Percentiles rank a stretch among this genome's conserved stretches.
Conservation (phyloP, 2,797 vertebrate genomes). For the Aphelocoma californica region DNA sequence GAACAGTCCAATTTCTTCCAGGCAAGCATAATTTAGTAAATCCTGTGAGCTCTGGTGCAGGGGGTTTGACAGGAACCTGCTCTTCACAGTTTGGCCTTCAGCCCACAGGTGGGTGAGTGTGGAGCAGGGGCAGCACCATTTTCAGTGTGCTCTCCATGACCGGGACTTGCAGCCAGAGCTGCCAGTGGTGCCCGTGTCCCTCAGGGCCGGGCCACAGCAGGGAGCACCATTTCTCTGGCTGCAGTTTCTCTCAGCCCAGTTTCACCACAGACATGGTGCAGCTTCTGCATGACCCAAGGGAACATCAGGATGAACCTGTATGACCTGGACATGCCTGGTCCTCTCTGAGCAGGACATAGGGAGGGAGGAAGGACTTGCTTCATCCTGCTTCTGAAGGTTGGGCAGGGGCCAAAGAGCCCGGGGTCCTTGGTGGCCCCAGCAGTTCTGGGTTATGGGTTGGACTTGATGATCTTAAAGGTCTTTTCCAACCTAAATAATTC, state of each 20-base stretch:
- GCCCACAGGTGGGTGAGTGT: too few relatives aligned
- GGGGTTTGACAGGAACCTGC: not conserved
- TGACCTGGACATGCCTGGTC: rapidly evolving
- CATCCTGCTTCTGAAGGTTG: not conserved
- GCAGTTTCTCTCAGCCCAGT: not conserved
- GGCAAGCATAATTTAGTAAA: not conserved
- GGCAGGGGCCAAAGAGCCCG: not conserved
- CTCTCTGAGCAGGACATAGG: not conserved
- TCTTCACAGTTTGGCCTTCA: not conserved
- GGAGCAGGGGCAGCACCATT: not conserved
- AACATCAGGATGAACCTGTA: too few relatives aligned
- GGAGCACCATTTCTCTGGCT: not conserved
- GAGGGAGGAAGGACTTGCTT: not conserved
- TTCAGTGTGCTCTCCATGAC: not conserved
- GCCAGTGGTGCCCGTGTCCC: not conserved
- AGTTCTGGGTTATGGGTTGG: not conserved
- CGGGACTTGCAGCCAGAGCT: not conserved
- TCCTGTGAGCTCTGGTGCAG: not conserved
- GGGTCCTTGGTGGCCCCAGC: not conserved
- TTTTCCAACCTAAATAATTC: not conserved
- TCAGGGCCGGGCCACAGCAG: rapidly evolving
- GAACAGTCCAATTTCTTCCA: too few relatives aligned
- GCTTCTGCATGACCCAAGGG: not conserved
- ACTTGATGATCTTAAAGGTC: not conserved
- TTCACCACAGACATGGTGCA: not conserved